Percentiles rank a stretch among this genome's conserved stretches.
Evolutionary conservation across 2,113 vertebrate genomes (phyloP).

Genomic region (Anhinga anhinga): DNA sequence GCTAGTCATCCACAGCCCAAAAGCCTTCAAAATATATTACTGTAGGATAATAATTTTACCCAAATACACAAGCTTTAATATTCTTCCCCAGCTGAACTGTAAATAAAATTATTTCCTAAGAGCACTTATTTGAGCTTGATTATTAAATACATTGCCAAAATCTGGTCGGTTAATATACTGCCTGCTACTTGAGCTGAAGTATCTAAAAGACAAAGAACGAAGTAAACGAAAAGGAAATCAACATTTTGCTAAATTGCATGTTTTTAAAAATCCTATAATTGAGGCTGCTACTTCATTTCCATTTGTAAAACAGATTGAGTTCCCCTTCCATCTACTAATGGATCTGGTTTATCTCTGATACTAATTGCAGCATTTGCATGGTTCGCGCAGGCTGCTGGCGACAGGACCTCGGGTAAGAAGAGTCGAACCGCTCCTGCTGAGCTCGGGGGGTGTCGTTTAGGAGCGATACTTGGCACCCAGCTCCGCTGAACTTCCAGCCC

Average conservation of each 20-base stretch:
- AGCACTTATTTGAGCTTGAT: conserved; percentile 66
- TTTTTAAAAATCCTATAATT: conserved; percentile 70
- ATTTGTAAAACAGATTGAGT: conserved; percentile 70
- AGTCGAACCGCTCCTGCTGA: conserved; percentile 41
- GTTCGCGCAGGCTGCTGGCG: conserved; percentile 32
- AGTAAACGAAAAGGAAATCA: conserved; percentile 69
- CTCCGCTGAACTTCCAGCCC: neutral
- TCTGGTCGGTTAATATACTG: conserved; percentile 57
- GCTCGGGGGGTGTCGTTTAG: conserved; percentile 10
- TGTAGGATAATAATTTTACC: conserved; percentile 38
- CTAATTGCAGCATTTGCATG: conserved; percentile 62
- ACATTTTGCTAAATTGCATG: conserved; percentile 65
- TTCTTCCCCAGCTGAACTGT: conserved; percentile 67
- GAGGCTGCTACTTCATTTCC: conserved; percentile 68
- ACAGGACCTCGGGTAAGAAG: conserved; percentile 22
- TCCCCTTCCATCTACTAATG: conserved; percentile 58
- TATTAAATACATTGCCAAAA: conserved; percentile 69
- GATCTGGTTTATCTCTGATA: conserved; percentile 66
- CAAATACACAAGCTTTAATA: conserved; percentile 36
- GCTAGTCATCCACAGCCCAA: neutral
- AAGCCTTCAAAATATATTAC: conserved; percentile 31
- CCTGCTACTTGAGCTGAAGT: conserved; percentile 63
- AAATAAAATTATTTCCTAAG: conserved; percentile 70
- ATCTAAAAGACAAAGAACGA: conserved; percentile 59
- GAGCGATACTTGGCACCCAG: neutral